Evolutionary conservation across 2,888 invertebrate genomes (phyloP), one percentile per base, ranked within the genome.

Genomic region (Stomorhina lunata): DNA sequence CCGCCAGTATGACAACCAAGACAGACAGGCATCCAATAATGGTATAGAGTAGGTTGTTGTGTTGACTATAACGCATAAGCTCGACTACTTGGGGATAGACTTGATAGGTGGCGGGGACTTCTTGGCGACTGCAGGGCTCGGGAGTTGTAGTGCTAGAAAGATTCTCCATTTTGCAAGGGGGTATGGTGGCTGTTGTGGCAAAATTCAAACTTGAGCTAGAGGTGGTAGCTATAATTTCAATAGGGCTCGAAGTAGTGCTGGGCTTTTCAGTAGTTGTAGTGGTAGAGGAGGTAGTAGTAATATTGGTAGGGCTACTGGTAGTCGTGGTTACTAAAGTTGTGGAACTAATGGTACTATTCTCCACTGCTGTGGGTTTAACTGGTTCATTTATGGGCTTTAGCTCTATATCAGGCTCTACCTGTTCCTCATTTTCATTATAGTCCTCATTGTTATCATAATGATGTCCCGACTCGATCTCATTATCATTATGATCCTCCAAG

Each of bases 21-120:
- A 86, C 72, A 1, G 85, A 85, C 25, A 86, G 80, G 15, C 85
- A 81, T 15, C 84, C 86, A 17, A 88, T 87, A 20, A 88, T 83
- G 6, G 83, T 84, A 29, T 86, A 83, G 17, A 86, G 69, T 15
- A 88, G 65, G 65, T 82, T 84, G 45, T 85, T 85, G 15, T 84
- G 83, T 34, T 84, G 84, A n/a, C 80, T 82, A 1, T 86, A 86
- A 5, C 85, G 85, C 17, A 87, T 84, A 3, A 88, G 87, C 80
- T 88, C 87, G 5, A 89, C 87, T 2, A 88, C 86, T 22, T 88
- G 88, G 7, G 88, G 88, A 32, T 87, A 86, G 55, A 89, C 86
- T 17, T 85, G 85, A 34, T 86, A 86, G 2, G 87, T 85, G 43
- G 85, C 85, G 2, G 87, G 84, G 4, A 75, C 72, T 10, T 85